phyloP scores from a whole-genome alignment of 2,888 invertebrate genomes.

The Taenaris catops region DNA sequence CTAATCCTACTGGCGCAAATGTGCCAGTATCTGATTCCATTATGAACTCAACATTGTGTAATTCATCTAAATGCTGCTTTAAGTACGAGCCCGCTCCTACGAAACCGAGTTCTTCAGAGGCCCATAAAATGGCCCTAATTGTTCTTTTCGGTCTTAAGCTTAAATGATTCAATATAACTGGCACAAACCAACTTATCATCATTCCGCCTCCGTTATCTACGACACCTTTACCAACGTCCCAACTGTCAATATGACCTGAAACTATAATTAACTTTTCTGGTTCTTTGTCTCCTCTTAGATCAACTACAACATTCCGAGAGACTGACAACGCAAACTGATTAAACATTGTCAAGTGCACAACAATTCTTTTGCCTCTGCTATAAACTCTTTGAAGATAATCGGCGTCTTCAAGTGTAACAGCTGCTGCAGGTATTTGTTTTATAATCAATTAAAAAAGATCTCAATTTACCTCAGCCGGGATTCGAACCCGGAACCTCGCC shows the following conservation, averaged over 20 bases:
- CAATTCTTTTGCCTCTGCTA: slow-evolving; percentile 67
- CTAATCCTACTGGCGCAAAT: slow-evolving; percentile 85
- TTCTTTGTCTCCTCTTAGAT: slow-evolving; percentile 77
- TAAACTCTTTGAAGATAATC: slow-evolving; percentile 83
- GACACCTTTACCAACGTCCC: slow-evolving; percentile 93
- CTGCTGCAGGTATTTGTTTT: slow-evolving; percentile 84
- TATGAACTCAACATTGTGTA: slow-evolving; percentile 84
- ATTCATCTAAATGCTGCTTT: slow-evolving; percentile 72
- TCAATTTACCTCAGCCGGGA: no score
- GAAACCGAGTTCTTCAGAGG: slow-evolving; percentile 87
- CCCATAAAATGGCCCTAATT: slow-evolving; percentile 88
- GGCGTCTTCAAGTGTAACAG: slow-evolving; percentile 89
- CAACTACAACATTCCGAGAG: slow-evolving; percentile 87
- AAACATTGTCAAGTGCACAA: slow-evolving; percentile 83
- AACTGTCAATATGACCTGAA: slow-evolving; percentile 92
- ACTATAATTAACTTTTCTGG: slow-evolving; percentile 82
- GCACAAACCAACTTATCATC: slow-evolving; percentile 88
- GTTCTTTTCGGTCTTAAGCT: slow-evolving; percentile 85
- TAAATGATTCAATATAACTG: slow-evolving; percentile 83
- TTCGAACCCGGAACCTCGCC: no score
- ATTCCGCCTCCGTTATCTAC: slow-evolving; percentile 93
- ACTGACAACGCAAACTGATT: slow-evolving; percentile 75
- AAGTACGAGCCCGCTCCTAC: slow-evolving; percentile 84
- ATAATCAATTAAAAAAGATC: no score
- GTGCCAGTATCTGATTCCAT: slow-evolving; percentile 93